These are phyloP conservation scores for Barbus barbus DNA, from an alignment of 2,113 vertebrate species.

Conservation along the genomic window DNA sequence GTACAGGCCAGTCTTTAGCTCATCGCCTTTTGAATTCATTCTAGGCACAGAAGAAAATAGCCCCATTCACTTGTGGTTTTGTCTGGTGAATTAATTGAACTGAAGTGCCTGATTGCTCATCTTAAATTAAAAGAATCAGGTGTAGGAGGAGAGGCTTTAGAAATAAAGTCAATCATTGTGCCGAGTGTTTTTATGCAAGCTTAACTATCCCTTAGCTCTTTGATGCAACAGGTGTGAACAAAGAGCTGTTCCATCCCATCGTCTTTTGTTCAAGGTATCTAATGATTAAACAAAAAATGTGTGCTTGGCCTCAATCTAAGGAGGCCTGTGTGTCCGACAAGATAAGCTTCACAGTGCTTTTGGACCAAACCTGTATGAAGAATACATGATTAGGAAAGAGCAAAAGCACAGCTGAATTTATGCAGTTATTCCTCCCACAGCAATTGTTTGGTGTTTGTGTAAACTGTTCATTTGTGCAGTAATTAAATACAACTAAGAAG, in stretches of 20 bases:
- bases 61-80: slow-evolving; percentile 32
- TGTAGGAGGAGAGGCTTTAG: slow-evolving; percentile 11
- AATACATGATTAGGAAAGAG: neutral
- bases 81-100: slow-evolving; percentile 21
- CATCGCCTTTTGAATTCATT: slow-evolving; percentile 16
- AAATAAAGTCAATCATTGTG: slow-evolving; percentile 20
- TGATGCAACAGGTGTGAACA: slow-evolving; percentile 24
- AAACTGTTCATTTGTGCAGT: neutral
- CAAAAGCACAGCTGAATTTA: neutral
- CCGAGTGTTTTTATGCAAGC: neutral
- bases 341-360: neutral
- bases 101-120: slow-evolving; percentile 24
- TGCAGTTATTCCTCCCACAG: slow-evolving; percentile 3
- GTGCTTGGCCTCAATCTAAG: neutral
- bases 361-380: neutral
- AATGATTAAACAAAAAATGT: slow-evolving; percentile 3
- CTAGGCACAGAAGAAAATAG: neutral
- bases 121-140: slow-evolving; percentile 30
- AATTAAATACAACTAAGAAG: neutral
- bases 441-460: neutral
- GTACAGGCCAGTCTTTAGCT: neutral
- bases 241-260: slow-evolving; percentile 14
- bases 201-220: slow-evolving; percentile 20
- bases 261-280: neutral
- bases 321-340: neutral